phyloP scores from a whole-genome alignment of 2,888 invertebrate genomes.

The Drosophila colorata region DNA sequence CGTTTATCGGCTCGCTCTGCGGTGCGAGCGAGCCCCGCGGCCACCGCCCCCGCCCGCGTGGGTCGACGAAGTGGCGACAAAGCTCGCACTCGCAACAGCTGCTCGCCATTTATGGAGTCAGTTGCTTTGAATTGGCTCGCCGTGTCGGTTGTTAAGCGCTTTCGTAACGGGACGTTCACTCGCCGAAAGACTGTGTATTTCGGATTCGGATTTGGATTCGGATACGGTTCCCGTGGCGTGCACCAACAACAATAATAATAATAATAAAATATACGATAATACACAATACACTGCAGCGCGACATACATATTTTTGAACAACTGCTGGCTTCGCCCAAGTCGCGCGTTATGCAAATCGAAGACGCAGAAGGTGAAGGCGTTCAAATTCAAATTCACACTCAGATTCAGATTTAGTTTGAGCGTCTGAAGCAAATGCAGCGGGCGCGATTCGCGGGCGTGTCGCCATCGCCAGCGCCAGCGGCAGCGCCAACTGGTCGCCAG shows the following conservation, averaged over 20 bases:
- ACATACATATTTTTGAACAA: constrained; percentile 22
- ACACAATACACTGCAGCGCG: constrained; percentile 23
- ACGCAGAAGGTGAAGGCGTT: constrained; percentile 52
- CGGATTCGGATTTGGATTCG: neutral
- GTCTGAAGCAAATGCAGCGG: constrained; percentile 40
- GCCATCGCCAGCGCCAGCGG: constrained; percentile 19
- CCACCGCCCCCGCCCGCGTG: neutral
- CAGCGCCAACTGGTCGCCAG: constrained; percentile 46
- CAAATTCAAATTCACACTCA: constrained; percentile 37
- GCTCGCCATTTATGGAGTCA: constrained; percentile 75
- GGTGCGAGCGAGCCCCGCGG: neutral
- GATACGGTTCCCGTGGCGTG: constrained; percentile 9
- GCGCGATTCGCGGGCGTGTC: constrained; percentile 48
- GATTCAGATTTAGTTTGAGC: constrained; percentile 16
- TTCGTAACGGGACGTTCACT: constrained; percentile 44
- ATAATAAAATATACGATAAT: constrained; percentile 43
- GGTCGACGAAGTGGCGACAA: constrained; percentile 26
- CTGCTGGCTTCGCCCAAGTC: constrained; percentile 33
- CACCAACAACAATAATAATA: constrained; percentile 40
- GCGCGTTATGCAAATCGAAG: constrained; percentile 55
- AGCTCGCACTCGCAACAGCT: constrained; percentile 68
- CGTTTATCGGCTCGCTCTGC: constrained; percentile 21
- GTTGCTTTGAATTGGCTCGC: constrained; percentile 66
- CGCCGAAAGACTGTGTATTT: neutral
- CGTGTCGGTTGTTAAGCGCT: constrained; percentile 64